These are phyloP conservation scores for Mesitornis unicolor DNA, from an alignment of 2,113 vertebrate species.

Conservation along the genomic window DNA sequence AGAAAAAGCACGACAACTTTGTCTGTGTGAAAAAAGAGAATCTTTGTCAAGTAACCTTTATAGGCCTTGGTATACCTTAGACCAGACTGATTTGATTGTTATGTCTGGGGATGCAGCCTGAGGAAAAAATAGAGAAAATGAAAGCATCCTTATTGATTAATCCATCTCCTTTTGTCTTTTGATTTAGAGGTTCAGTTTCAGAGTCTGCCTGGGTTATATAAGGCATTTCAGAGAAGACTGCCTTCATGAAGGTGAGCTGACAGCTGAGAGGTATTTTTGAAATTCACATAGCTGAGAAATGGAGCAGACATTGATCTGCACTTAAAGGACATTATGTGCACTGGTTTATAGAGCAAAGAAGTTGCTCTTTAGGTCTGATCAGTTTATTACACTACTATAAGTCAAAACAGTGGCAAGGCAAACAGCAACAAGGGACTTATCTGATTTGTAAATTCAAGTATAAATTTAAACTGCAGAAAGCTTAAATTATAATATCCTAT, in stretches of 20 bases:
- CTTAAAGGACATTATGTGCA: not conserved
- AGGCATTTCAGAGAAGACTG: constrained; percentile 2
- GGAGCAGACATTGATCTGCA: constrained; percentile 13
- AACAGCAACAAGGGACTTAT: not conserved
- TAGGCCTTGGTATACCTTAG: not conserved
- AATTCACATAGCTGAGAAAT: not conserved
- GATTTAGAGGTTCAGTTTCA: constrained; percentile 60
- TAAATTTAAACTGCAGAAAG: not conserved
- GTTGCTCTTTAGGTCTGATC: not conserved
- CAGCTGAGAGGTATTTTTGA: not conserved
- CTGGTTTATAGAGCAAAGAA: not conserved
- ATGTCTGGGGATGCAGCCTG: constrained; percentile 62
- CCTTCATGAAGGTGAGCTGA: not conserved
- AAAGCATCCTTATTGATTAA: constrained; percentile 58
- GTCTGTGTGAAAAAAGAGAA: not conserved
- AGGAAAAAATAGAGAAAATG: constrained; percentile 15
- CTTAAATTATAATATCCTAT: not conserved
- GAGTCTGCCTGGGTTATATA: not conserved
- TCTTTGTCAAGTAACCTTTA: constrained; percentile 39
- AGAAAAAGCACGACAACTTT: not conserved
- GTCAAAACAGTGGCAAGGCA: not conserved
- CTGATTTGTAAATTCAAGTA: not conserved
- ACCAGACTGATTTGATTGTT: constrained; percentile 60
- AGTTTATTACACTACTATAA: not conserved
- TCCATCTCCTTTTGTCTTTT: constrained; percentile 38